Base-by-base conservation (phyloP, 2,888 invertebrate species). In the Pachydiplax longipennis region DNA sequence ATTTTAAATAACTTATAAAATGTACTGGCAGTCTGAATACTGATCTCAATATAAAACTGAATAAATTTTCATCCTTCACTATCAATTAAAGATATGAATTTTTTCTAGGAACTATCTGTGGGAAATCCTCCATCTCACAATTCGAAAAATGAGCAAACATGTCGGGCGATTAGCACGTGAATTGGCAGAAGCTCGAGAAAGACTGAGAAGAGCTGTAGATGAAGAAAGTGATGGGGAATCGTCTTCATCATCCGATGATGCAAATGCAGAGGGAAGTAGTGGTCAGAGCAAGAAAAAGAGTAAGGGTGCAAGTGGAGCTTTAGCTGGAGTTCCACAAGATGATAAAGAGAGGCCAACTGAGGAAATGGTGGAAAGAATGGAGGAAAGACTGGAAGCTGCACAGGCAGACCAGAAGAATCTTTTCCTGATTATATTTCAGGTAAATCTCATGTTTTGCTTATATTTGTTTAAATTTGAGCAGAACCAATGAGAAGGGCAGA, bases 381-480 rank as follows among this genome's bases (percentile, higher is more conserved):
- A 99, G 94, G 99, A 99, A 94, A 97, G 97, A 91, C 94, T 99
- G 91, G 99, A 99, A 94, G 97, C 97, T 3, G 98, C 98, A 0
- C 98, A 99, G 94, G 98, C 98, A 92, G 99, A 99, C 94, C 99
- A 99, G 94, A 99, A 99, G 94, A 98, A 99, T 93, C 95, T 99
- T 92, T 99, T 99, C 94, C 96, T 99, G 92, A 99, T 99, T 94
- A 98, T 99, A 93, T 99, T 99, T 94, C 99, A 99, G 95, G 96
- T 95, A 93, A 91, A 91, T 65, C 13, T 15, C 73, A n/a, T n/a
- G n/a, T 22, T n/a, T n/a, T 22, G 25, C 15, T 18, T 12, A n/a
- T 44, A 12, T 40, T 81, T 22, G 8, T 18, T 18, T 18, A 5
- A 53, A 15, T 18, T 53, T 53, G 53, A 18, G 12, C 6, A 6